phyloP scores from a whole-genome alignment of 2,113 vertebrate species.

The Pachyramphus minor region DNA sequence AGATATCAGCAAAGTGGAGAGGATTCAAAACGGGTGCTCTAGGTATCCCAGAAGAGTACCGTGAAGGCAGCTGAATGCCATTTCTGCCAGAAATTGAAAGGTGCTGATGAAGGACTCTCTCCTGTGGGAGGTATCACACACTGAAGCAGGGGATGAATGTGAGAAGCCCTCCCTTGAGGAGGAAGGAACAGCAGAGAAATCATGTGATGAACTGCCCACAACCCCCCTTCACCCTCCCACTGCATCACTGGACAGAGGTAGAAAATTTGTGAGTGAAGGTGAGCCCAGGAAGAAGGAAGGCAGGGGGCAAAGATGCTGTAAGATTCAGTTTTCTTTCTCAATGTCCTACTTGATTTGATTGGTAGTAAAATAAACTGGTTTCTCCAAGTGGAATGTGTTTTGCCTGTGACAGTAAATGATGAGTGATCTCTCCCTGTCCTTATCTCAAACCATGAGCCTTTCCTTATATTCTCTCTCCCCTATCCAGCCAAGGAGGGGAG shows the following conservation, averaged over 20 bases:
- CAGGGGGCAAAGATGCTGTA: background rate
- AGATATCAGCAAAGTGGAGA: background rate
- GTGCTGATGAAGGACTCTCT: rapidly evolving
- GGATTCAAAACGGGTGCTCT: rapidly evolving
- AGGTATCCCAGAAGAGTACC: rapidly evolving
- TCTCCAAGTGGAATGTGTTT: background rate
- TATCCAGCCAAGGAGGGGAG: background rate
- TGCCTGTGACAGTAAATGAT: background rate
- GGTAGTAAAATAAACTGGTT: background rate
- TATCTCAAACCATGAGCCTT: background rate
- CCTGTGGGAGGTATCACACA: background rate
- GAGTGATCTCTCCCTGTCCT: background rate
- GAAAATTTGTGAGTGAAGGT: background rate
- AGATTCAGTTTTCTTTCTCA: background rate
- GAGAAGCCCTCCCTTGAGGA: background rate
- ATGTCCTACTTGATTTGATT: background rate
- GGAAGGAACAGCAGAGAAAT: background rate
- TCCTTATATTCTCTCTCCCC: background rate
- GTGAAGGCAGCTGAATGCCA: background rate
- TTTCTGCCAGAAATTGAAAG: background rate
- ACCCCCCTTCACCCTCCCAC: rapidly evolving
- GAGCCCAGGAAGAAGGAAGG: background rate
- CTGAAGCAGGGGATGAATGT: background rate
- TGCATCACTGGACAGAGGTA: too few species aligned
- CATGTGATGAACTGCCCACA: background rate